Evolutionary conservation across 2,797 vertebrate genomes (phyloP).

Genomic region (Pipistrellus pipistrellus): DNA sequence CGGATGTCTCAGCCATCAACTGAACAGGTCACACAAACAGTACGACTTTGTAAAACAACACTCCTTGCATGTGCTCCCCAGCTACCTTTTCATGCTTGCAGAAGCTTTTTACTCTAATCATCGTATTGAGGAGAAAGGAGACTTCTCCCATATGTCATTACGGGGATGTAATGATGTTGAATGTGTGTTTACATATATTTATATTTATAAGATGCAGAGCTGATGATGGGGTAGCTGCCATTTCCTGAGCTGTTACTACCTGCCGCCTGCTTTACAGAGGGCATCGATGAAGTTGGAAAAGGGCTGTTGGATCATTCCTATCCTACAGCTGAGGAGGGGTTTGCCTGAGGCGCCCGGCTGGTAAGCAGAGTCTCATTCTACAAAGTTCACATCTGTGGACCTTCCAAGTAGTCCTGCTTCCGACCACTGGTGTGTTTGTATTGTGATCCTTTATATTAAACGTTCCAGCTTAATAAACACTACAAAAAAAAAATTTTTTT

Average conservation of each 20-base stretch:
- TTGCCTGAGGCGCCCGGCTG: neutral
- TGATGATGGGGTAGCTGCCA: rapidly evolving
- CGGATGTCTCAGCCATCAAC: neutral
- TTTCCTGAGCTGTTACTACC: neutral
- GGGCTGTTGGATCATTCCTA: rapidly evolving
- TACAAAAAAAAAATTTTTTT: too few species aligned
- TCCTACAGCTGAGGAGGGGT: neutral
- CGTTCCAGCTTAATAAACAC: neutral
- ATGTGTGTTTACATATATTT: rapidly evolving
- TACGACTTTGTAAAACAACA: neutral
- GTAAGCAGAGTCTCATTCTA: neutral
- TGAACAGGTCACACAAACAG: neutral
- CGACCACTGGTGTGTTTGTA: rapidly evolving
- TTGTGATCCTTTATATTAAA: neutral
- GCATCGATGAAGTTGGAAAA: neutral
- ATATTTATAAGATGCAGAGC: rapidly evolving
- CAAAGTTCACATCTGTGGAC: neutral
- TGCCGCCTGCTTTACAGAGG: too few species aligned
- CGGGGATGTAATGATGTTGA: neutral
- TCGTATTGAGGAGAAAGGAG: neutral
- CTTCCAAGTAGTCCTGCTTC: too few species aligned
- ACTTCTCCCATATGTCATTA: rapidly evolving
- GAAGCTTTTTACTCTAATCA: neutral
- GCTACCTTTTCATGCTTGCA: neutral
- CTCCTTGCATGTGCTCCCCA: too few species aligned